Evolutionary conservation across 2,888 invertebrate genomes (phyloP).

Genomic region (Volucella zonaria): DNA sequence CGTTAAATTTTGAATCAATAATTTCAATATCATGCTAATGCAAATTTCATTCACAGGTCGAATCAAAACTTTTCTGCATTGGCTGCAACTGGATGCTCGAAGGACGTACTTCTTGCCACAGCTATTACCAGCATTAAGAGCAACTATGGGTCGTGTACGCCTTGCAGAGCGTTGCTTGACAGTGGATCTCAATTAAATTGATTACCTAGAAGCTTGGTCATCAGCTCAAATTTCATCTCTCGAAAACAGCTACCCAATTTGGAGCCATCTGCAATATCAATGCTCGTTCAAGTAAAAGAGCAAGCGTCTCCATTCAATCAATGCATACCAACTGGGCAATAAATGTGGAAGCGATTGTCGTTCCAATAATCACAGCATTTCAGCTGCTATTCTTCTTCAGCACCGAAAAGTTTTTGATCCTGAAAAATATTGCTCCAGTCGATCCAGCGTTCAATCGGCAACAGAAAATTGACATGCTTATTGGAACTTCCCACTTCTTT

Average conservation of each 20-base stretch:
- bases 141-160: background rate
- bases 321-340: background rate
- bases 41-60: background rate
- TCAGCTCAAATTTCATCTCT: too few relatives aligned
- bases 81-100: background rate
- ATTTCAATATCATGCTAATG: background rate
- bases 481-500: conserved; percentile 20
- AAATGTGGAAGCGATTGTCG: conserved; percentile 1
- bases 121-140: background rate
- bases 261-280: background rate
- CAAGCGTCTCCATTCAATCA: background rate
- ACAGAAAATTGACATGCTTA: conserved; percentile 10
- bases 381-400: background rate
- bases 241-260: too few relatives aligned
- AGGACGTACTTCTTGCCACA: background rate
- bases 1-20: background rate
- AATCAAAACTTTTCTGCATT: background rate
- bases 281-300: background rate
- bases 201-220: too few relatives aligned
- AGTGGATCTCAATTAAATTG: background rate
- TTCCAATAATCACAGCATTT: conserved; percentile 3
- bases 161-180: conserved; percentile 1
- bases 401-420: background rate
- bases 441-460: conserved; percentile 13
- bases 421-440: background rate